A percentile compares a stretch with the other conserved stretches of the same genome.
phyloP scores from a whole-genome alignment of 2,797 vertebrate genomes.

The Gymnothorax javanicus region DNA sequence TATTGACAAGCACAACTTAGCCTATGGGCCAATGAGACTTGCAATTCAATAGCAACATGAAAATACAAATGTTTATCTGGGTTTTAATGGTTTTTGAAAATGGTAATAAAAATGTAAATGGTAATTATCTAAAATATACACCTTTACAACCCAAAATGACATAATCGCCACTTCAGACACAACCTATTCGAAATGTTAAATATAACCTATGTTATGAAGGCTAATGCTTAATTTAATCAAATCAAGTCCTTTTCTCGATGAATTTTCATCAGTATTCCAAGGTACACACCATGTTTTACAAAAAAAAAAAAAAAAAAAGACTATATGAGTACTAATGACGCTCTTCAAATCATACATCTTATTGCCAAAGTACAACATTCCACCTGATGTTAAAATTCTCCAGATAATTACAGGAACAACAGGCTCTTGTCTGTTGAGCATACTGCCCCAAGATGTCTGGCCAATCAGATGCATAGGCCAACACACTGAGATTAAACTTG shows the following conservation, averaged over 20 bases:
- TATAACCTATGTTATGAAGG: no score
- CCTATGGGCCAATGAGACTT: no score
- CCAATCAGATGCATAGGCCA: slow-evolving; percentile 1
- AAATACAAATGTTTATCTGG: no score
- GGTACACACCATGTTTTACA: no score
- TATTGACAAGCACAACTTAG: neutral
- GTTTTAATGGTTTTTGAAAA: no score
- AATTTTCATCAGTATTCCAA: neutral
- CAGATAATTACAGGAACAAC: slow-evolving; percentile 13
- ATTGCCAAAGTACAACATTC: slow-evolving; percentile 10
- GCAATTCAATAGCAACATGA: no score
- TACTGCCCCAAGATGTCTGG: neutral
- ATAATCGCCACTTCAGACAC: no score
- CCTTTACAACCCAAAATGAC: no score
- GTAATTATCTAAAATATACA: no score
- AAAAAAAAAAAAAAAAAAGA: slow-evolving; percentile 13
- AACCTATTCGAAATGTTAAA: no score
- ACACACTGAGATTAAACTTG: slow-evolving; percentile 15
- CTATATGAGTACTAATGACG: neutral
- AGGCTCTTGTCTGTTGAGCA: slow-evolving; percentile 9
- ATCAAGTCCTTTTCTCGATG: neutral
- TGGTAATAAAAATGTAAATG: no score
- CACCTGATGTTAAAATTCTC: slow-evolving; percentile 19
- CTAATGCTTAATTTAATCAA: neutral
- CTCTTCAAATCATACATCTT: slow-evolving; percentile 23